These are phyloP conservation scores for Cataglyphis livida DNA, from an alignment of 2,888 invertebrate species.

Conservation along the genomic window DNA sequence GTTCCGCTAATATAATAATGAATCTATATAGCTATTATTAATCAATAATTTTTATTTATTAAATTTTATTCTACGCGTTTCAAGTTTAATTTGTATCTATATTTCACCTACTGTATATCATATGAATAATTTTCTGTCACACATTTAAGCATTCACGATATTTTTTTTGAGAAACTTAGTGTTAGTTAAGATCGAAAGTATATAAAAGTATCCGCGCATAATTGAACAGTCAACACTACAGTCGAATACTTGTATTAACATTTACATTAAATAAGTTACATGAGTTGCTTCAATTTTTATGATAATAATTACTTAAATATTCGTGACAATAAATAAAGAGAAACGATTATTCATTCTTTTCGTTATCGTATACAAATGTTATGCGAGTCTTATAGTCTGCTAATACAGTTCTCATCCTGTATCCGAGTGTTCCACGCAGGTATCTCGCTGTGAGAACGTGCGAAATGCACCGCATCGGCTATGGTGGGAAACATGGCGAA, in stretches of 20 bases:
- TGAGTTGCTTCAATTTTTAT: background rate
- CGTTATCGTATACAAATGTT: background rate
- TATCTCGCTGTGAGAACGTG: constrained; percentile 75
- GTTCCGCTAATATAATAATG: no score
- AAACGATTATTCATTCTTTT: background rate
- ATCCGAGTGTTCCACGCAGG: constrained; percentile 76
- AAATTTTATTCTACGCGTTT: background rate
- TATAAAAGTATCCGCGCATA: background rate
- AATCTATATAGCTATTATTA: no score
- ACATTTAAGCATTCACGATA: background rate
- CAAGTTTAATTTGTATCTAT: background rate
- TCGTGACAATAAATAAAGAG: background rate
- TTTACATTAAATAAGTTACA: background rate
- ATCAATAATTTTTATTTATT: background rate
- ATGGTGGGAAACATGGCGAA: constrained; percentile 90
- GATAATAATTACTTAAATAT: background rate
- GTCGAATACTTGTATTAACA: background rate
- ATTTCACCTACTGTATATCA: background rate
- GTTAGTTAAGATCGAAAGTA: background rate
- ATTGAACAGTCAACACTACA: background rate
- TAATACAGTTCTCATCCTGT: constrained; percentile 73
- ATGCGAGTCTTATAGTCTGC: constrained; percentile 69
- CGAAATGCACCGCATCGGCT: constrained; percentile 89
- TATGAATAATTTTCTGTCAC: background rate
- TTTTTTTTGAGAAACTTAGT: background rate